These are phyloP conservation scores for Sinohyriopsis cumingii DNA, from an alignment of 2,888 invertebrate species.

Conservation along the genomic window DNA sequence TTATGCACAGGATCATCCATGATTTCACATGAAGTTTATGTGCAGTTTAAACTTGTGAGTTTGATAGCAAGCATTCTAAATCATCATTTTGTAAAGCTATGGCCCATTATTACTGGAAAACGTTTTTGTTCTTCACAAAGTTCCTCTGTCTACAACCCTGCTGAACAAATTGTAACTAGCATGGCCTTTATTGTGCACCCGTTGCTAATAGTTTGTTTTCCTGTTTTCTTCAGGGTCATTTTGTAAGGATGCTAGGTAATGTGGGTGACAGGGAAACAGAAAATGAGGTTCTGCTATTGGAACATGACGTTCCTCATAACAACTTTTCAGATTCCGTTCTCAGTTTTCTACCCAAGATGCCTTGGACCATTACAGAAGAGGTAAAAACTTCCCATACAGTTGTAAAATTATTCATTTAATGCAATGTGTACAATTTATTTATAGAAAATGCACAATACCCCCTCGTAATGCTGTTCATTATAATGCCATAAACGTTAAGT, in stretches of 20 bases:
- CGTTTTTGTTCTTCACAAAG: no score
- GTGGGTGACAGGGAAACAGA: slow-evolving; percentile 96
- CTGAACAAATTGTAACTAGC: no score
- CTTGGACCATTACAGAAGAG: slow-evolving; percentile 90
- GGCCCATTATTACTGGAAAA: no score
- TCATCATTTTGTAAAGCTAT: no score
- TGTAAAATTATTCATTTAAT: background rate
- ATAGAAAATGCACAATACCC: background rate
- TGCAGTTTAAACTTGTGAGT: no score
- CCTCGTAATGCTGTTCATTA: background rate
- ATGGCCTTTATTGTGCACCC: no score
- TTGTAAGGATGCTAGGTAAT: slow-evolving; percentile 91
- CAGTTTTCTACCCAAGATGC: slow-evolving; percentile 89
- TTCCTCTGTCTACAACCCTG: no score
- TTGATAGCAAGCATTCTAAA: no score
- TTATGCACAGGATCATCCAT: no score
- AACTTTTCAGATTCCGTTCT: slow-evolving; percentile 95
- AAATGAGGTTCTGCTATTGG: slow-evolving; percentile 93
- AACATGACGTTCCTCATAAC: slow-evolving; percentile 97
- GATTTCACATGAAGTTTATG: no score
- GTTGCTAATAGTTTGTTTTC: no score
- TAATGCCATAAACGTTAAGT: background rate
- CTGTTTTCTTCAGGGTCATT: slow-evolving; percentile 82
- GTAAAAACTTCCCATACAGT: slow-evolving; percentile 72
- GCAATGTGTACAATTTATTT: background rate